phyloP scores from a whole-genome alignment of 2,113 vertebrate species.

The Jaculus jaculus region DNA sequence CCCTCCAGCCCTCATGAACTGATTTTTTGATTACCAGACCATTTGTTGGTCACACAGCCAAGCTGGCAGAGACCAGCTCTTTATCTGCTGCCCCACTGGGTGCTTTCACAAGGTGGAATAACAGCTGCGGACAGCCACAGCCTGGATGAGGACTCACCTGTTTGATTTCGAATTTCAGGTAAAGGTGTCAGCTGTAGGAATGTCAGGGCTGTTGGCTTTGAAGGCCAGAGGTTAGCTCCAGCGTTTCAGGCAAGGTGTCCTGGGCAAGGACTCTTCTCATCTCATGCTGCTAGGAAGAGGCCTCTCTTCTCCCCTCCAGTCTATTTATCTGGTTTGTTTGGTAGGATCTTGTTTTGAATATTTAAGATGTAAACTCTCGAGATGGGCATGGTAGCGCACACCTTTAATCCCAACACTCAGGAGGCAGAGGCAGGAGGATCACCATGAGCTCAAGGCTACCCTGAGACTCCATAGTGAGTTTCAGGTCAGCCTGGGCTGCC shows the following conservation, averaged over 20 bases:
- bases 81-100: not conserved
- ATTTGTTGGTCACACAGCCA: not conserved
- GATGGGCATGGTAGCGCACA: no score
- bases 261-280: not conserved
- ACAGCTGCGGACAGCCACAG: not conserved
- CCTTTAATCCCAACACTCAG: no score
- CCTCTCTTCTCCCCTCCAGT: not conserved
- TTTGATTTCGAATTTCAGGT: constrained; percentile 50
- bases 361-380: not conserved
- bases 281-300: not conserved
- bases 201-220: not conserved
- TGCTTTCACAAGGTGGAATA: not conserved
- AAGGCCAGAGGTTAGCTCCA: not conserved
- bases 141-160: not conserved
- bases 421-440: no score
- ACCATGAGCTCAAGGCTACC: no score
- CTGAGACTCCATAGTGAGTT: no score
- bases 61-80: not conserved
- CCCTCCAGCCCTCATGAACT: no score
- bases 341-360: not conserved
- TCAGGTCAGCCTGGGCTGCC: no score
- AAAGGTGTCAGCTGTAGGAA: not conserved
- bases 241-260: not conserved
- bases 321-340: not conserved
- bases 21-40: not conserved